phyloP scores from a whole-genome alignment of 2,113 vertebrate species.

The Aptenodytes patagonicus region DNA sequence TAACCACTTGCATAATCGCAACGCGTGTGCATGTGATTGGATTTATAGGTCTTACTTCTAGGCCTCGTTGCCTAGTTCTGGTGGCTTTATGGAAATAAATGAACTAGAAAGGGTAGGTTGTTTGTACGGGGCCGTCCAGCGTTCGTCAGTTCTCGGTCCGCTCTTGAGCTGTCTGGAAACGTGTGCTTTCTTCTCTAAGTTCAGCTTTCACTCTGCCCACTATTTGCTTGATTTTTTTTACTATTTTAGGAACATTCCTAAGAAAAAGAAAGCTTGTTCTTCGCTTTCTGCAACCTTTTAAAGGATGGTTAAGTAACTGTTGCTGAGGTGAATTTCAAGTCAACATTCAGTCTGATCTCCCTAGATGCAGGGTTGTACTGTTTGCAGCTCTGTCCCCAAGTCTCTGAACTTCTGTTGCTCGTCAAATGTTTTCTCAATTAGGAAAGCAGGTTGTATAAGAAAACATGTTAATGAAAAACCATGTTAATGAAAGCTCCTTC shows the following conservation, averaged over 20 bases:
- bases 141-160: not conserved
- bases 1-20: not conserved
- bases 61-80: not conserved
- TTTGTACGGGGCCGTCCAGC: not conserved
- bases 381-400: not conserved
- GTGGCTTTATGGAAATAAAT: not conserved
- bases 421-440: not conserved
- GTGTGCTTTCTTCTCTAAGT: not conserved
- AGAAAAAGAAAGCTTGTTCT: not conserved
- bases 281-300: not conserved
- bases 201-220: not conserved
- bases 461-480: constrained; percentile 28
- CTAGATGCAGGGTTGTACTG: not conserved
- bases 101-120: not conserved
- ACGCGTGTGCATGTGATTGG: not conserved
- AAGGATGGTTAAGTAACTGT: not conserved
- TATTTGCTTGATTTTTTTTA: not conserved
- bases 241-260: not conserved
- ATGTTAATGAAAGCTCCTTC: constrained; percentile 1
- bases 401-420: not conserved
- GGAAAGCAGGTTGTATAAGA: not conserved
- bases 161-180: not conserved
- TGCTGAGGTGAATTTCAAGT: not conserved
- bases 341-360: not conserved
- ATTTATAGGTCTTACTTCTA: not conserved